Base-by-base conservation (phyloP, 2,113 vertebrate genomes). In the Corythornis madagascariensis region DNA sequence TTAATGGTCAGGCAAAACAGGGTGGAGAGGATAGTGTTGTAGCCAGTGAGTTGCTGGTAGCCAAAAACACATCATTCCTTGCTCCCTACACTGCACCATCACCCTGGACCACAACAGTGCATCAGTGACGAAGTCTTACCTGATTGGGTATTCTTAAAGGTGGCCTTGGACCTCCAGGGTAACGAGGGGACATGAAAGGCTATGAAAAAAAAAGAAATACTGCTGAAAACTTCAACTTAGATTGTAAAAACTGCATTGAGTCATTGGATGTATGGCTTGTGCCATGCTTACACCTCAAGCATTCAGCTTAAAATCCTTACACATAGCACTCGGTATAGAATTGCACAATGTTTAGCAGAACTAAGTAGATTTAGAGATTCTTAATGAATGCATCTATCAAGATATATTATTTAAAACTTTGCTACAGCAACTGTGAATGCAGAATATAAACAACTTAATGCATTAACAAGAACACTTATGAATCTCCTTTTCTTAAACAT, bases 171-270 rank as follows among this genome's bases (percentile, higher is more conserved):
- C 99, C 99, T 96, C 99, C 99, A n/a, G 99, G 99, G 97, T 99
- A 99, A 75, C 99, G 98, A 90, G 99, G 99, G 86, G 99, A 99
- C 99, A 99, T 99, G 97, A 99, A 99, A 95, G 99, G 98, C 99
- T 99, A 95, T 35, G 50, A 86, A 65, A 83, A 26, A 26, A 71
- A 71, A 79, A 45, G 25, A 43, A 78, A 78, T 13, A 48, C n/a
- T 52, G 43, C 63, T 91, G 71, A 96, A 70, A 25, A 93, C 91
- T 35, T 94, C 25, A 92, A 56, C 18, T 53, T 78, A 28, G 66
- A 48, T 61, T n/a, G 53, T 26, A 85, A 69, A 82, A 35, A 40
- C n/a, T 2, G 13, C 76, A 73, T 43, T 21, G 59, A 90, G 63
- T 60, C 89, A 82, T 2, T 69, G 40, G 13, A 56, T 25, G 0